Base-by-base conservation (phyloP, 1,140 invertebrate species). In the Orius laevigatus region DNA sequence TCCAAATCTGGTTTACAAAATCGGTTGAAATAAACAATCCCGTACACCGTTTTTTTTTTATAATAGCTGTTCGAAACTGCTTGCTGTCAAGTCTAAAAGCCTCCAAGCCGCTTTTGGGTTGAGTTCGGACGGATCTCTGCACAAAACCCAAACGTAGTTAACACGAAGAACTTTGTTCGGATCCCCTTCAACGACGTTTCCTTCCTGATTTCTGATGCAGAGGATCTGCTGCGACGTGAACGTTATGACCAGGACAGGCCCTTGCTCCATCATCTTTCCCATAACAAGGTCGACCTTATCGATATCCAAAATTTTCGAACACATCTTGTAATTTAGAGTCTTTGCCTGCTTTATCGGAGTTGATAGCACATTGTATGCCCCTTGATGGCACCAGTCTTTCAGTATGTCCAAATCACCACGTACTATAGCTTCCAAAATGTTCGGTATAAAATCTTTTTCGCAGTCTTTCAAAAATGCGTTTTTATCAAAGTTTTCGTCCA, bases 241-340 rank as follows among this genome's bases (percentile, higher is more conserved):
- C 51, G 78, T 88, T 44, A 99, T 85, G 2, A 98, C 82, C 36
- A 99, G 66, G 4, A 98, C 90, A 5, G 96, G 96, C 0, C 96
- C 96, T 63, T 98, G 93, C 45, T 98, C 94, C 88, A 98, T 96
- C 55, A 98, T 86, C 70, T 97, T 95, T 1, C 92, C 94, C 79
- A 95, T 92, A 3, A 84, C 77, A 50, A 99, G 65, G 66, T 98
- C 95, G 11, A 98, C 81, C 64, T 95, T 85, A 60, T 89, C 88
- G 51, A 99, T 83, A 65, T 87, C 95, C 56, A 99, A 68, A 56
- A 98, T 81, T 70, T 84, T 92, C 5, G 81, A 92, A 61, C 91
- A 85, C 53, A 92, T 74, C 58, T 64, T 66, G 56, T 81, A 76
- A 2, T 84, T 83, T 46, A 84, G 62, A 60, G 83, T 79, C 58